These are phyloP conservation scores for Blomia tropicalis DNA, from an alignment of 2,888 invertebrate genomes.

Conservation along the genomic window DNA sequence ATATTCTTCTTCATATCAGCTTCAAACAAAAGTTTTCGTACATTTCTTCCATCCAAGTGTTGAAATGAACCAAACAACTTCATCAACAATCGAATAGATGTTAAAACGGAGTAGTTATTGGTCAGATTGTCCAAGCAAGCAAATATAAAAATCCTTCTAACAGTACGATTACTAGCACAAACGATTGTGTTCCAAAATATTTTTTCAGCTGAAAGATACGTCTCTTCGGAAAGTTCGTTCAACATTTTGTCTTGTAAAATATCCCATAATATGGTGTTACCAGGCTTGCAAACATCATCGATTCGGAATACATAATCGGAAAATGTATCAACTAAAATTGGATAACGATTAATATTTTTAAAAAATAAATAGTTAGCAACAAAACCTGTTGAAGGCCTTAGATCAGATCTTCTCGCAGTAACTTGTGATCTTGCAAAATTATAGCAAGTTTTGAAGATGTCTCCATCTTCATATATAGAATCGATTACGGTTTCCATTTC, in stretches of 20 bases:
- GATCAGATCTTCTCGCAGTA: background rate
- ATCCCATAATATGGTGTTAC: constrained; percentile 84
- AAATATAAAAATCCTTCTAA: constrained; percentile 83
- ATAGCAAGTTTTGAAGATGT: background rate
- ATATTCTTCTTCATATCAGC: constrained; percentile 78
- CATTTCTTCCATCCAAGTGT: constrained; percentile 60
- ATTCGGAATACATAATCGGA: constrained; percentile 26
- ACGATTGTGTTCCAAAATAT: constrained; percentile 72
- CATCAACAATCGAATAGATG: constrained; percentile 68
- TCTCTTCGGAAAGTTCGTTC: constrained; percentile 67
- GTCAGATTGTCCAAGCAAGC: constrained; percentile 78
- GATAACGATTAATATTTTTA: background rate
- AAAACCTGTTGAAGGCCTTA: background rate
- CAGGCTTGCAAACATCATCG: constrained; percentile 70
- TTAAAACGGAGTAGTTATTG: constrained; percentile 71
- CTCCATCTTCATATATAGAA: constrained; percentile 1
- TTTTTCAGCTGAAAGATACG: constrained; percentile 84
- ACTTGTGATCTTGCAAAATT: background rate
- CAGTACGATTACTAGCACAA: constrained; percentile 71
- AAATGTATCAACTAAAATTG: background rate
- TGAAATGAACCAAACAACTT: constrained; percentile 80
- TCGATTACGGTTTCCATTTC: background rate
- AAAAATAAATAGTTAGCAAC: background rate
- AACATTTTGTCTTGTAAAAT: constrained; percentile 76
- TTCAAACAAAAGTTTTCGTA: constrained; percentile 76